phyloP scores from a whole-genome alignment of 2,113 vertebrate genomes.

The western clawed frog (Xenopus tropicalis) region UCB_Xtro_10.0 CM004445.2:69918501-69919000 shows the following conservation, averaged over 20 bases:
- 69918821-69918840: constrained; percentile 91
- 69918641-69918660: background rate
- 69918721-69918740: constrained; percentile 66
- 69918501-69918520: too few relatives aligned
- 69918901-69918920: constrained; percentile 90
- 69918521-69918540: too few relatives aligned
- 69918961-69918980: constrained; percentile 87
- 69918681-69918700: constrained; percentile 65
- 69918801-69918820: constrained; percentile 83
- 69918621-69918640: too few relatives aligned
- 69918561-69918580: too few relatives aligned
- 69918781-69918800: constrained; percentile 78
- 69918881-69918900: constrained; percentile 83
- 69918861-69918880: constrained; percentile 87
- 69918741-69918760: constrained; percentile 73
- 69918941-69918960: constrained; percentile 83
- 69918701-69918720: constrained; percentile 53
- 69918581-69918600: too few relatives aligned
- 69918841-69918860: constrained; percentile 86
- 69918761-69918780: constrained; percentile 76
- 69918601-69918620: too few relatives aligned
- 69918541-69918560: too few relatives aligned
- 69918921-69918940: constrained; percentile 84
- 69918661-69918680: background rate
- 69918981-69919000: constrained; percentile 83